phyloP scores from a whole-genome alignment of 2,113 vertebrate species.

The Heteronetta atricapilla region DNA sequence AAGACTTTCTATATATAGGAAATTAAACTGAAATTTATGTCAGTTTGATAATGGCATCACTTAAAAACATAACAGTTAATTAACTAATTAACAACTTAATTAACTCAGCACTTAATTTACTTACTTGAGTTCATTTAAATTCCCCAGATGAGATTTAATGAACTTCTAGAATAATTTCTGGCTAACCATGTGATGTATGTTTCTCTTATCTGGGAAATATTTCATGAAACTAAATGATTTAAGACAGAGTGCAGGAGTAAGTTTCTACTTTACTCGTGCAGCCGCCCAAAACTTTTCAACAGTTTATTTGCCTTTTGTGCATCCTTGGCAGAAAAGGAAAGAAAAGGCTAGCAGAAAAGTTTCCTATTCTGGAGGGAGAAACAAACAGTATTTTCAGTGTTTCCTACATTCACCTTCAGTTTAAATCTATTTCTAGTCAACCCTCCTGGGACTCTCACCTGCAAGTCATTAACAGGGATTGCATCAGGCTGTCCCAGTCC shows the following conservation, averaged over 20 bases:
- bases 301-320: background rate
- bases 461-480: background rate
- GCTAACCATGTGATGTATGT: constrained; percentile 73
- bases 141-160: constrained; percentile 81
- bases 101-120: constrained; percentile 85
- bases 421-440: background rate
- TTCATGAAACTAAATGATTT: constrained; percentile 75
- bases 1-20: constrained; percentile 72
- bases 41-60: constrained; percentile 81
- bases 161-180: constrained; percentile 79
- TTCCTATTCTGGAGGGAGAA: background rate
- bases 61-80: constrained; percentile 84
- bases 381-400: too few species aligned
- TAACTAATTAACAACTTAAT: constrained; percentile 89
- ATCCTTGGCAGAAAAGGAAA: fast-evolving
- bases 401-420: background rate
- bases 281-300: background rate
- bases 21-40: constrained; percentile 82
- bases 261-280: background rate
- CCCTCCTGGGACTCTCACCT: background rate
- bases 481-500: fast-evolving
- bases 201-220: constrained; percentile 60
- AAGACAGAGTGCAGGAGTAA: constrained; percentile 19
- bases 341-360: background rate
- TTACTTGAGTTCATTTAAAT: constrained; percentile 83